phyloP scores from a whole-genome alignment of 2,888 invertebrate species.

The Incurvaria masculella region DNA sequence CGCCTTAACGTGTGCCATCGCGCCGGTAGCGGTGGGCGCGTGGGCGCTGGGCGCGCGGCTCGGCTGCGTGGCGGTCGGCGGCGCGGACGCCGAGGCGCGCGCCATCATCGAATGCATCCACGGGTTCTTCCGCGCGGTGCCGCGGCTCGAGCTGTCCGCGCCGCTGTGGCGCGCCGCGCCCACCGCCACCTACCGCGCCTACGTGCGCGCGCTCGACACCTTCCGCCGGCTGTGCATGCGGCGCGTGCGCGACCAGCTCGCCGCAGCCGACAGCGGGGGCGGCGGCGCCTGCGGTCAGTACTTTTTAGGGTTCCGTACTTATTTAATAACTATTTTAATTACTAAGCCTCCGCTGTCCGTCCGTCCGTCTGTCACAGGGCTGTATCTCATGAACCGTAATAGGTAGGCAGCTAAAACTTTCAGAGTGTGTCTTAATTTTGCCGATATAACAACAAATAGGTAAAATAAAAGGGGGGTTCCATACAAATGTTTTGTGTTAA shows the following conservation, averaged over 20 bases:
- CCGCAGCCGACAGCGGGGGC: conserved; percentile 33
- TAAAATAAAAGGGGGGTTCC: too few relatives aligned
- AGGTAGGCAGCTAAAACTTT: too few relatives aligned
- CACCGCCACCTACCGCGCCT: conserved; percentile 67
- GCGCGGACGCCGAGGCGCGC: conserved; percentile 68
- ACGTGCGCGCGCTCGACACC: conserved; percentile 67
- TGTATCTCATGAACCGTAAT: too few relatives aligned
- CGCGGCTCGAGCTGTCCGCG: conserved; percentile 69
- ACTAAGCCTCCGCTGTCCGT: too few relatives aligned
- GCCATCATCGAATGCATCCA: conserved; percentile 76
- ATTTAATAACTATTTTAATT: too few relatives aligned
- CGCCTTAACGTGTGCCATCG: too few relatives aligned
- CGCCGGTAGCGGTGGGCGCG: conserved; percentile 66
- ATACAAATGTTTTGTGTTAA: too few relatives aligned
- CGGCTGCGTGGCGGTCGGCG: conserved; percentile 63
- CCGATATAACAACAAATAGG: too few relatives aligned
- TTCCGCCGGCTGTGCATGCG: conserved; percentile 60
- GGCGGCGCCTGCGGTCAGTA: neutral
- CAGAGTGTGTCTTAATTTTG: too few relatives aligned
- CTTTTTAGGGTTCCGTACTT: too few relatives aligned
- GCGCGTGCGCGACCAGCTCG: conserved; percentile 43
- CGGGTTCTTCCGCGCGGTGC: conserved; percentile 73
- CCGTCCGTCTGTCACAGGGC: too few relatives aligned
- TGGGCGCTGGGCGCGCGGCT: conserved; percentile 79
- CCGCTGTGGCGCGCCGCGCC: conserved; percentile 73